Base-by-base conservation (phyloP, 2,888 invertebrate species). In the Tiphia femorata region DNA sequence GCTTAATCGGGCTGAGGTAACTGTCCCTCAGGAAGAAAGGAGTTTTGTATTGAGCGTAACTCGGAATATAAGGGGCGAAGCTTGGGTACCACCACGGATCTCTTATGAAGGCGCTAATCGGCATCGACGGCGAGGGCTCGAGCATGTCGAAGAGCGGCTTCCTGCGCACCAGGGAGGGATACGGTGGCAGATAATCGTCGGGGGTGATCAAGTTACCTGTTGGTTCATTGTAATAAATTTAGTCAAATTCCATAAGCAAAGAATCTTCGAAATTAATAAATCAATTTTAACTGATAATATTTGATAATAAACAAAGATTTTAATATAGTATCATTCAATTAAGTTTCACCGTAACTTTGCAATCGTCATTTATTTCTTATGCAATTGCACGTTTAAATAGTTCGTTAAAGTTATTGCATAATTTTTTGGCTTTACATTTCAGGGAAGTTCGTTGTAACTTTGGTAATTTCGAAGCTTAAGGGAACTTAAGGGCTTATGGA, bases 51-150 rank as follows among this genome's bases (percentile, higher is more conserved):
- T 89, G 87, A 79, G 87, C 87, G 79, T 86, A 86, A 66, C 86
- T 85, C 64, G 90, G 89, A 63, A 86, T 86, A 84, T 91, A 87
- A 70, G 95, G 95, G 84, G 89, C 89, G 84, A 92, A 88, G 85
- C 91, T 90, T 74, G 93, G 94, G 85, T 92, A 89, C 95, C 94
- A 95, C 92, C 94, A 95, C 77, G 94, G 94, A 87, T 95, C 94
- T 83, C 93, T 90, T 72, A 91, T 90, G 84, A 94, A 90, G 72
- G 92, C 89, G 76, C 92, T 92, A 82, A 92, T 87, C 57, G 94
- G 94, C 78, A 92, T 86, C 77, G 87, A 88, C 50, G 92, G 90
- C 78, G 90, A 91, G 67, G 95, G 94, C 85, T 93, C 91, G 85
- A 94, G 87, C 83, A 95, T 87, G 84, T 92, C 91, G 84, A 78